phyloP scores from a whole-genome alignment of 2,797 vertebrate genomes.

The Acipenser oxyrinchus region DNA sequence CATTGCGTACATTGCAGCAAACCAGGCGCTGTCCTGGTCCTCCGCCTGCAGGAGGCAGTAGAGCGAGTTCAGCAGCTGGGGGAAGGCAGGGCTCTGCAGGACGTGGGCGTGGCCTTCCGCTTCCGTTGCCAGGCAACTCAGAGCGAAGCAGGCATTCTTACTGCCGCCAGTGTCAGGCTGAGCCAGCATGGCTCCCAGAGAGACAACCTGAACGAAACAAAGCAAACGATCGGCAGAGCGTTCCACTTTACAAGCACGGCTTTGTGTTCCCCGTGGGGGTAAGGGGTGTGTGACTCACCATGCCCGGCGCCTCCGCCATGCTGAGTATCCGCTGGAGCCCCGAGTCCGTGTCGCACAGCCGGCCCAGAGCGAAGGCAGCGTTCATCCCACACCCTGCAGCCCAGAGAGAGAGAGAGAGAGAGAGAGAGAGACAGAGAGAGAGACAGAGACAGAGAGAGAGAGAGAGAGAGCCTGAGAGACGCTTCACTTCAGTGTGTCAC shows the following conservation, averaged over 20 bases:
- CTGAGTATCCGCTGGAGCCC: conserved; percentile 27
- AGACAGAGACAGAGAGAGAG: no score
- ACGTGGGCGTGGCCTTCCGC: conserved; percentile 35
- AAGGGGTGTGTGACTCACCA: conserved; percentile 29
- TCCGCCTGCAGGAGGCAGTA: conserved; percentile 28
- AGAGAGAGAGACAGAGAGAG: not conserved
- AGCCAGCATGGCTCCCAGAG: conserved; percentile 35
- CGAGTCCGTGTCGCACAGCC: conserved; percentile 32
- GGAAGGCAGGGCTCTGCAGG: conserved; percentile 28
- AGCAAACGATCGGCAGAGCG: not conserved
- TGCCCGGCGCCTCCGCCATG: conserved; percentile 24
- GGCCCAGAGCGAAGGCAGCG: conserved; percentile 39
- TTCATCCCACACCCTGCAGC: conserved; percentile 42
- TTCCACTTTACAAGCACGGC: not conserved
- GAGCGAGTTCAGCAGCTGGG: conserved; percentile 34
- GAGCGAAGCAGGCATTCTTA: conserved; percentile 43
- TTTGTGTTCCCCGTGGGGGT: not conserved
- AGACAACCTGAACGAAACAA: conserved; percentile 22
- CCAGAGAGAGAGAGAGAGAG: not conserved
- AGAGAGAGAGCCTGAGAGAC: no score
- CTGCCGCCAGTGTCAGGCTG: conserved; percentile 29
- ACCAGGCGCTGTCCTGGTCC: conserved; percentile 42
- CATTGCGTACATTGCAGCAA: conserved; percentile 39
- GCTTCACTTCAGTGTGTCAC: no score
- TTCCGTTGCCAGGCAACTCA: conserved; percentile 39